phyloP scores from a whole-genome alignment of 2,888 invertebrate genomes.

The Drepana falcataria region DNA sequence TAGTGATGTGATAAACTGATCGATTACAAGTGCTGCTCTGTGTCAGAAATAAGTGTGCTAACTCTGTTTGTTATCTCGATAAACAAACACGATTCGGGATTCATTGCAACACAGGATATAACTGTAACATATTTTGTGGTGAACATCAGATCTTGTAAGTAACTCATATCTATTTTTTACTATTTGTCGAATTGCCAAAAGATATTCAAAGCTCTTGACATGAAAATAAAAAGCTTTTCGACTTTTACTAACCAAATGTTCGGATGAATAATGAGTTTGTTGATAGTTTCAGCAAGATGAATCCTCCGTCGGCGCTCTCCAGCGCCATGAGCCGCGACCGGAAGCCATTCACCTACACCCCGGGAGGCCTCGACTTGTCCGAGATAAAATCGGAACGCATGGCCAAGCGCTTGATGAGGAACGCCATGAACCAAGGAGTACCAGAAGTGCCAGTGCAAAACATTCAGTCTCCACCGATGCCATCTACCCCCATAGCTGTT shows the following conservation, averaged over 20 bases:
- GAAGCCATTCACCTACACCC: slow-evolving; percentile 96
- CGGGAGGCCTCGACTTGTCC: slow-evolving; percentile 93
- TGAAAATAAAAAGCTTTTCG: slow-evolving; percentile 35
- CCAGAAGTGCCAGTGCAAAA: slow-evolving; percentile 79
- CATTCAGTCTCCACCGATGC: slow-evolving; percentile 67
- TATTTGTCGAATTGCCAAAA: slow-evolving; percentile 69
- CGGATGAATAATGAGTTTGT: slow-evolving; percentile 30
- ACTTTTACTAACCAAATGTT: slow-evolving; percentile 30
- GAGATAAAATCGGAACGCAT: slow-evolving; percentile 94
- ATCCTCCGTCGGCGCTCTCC: slow-evolving; percentile 91
- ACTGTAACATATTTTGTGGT: slow-evolving; percentile 45
- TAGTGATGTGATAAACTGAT: slow-evolving; percentile 61
- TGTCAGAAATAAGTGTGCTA: slow-evolving; percentile 43
- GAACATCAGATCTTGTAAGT: slow-evolving; percentile 60
- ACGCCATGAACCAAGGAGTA: slow-evolving; percentile 83
- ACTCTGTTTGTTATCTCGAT: too few species aligned
- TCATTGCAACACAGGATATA: slow-evolving; percentile 45
- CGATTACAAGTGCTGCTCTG: slow-evolving; percentile 35
- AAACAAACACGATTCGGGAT: slow-evolving; percentile 36
- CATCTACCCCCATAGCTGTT: slow-evolving; percentile 61
- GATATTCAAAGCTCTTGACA: slow-evolving; percentile 33
- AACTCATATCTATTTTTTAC: slow-evolving; percentile 60
- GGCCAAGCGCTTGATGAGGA: slow-evolving; percentile 84
- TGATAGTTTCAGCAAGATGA: slow-evolving; percentile 69
- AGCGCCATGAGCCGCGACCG: slow-evolving; percentile 95